These are phyloP conservation scores for Salvator merianae DNA, from an alignment of 2,113 vertebrate genomes.

Conservation along the genomic window DNA sequence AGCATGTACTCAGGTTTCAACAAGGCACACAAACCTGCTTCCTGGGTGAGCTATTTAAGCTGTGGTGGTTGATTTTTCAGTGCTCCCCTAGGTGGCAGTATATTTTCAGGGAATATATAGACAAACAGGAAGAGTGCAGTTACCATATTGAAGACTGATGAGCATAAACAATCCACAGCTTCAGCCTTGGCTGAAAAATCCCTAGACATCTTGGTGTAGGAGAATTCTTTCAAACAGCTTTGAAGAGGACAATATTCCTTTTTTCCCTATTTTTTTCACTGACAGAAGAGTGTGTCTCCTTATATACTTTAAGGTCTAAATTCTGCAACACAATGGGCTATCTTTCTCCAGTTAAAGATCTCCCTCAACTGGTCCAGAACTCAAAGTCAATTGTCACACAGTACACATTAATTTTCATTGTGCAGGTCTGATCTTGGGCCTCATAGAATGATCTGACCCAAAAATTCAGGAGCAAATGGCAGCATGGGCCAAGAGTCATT, in stretches of 20 bases:
- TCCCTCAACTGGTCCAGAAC: no score
- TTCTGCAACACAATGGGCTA: no score
- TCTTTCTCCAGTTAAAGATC: no score
- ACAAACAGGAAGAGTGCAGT: not conserved
- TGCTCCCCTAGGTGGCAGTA: slow-evolving; percentile 50
- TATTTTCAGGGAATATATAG: slow-evolving; percentile 44
- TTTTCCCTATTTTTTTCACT: not conserved
- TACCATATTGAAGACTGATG: not conserved
- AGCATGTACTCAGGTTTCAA: not conserved
- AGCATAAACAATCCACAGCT: not conserved
- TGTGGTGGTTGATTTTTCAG: not conserved
- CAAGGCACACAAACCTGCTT: not conserved
- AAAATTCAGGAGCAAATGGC: no score
- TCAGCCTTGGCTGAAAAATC: not conserved
- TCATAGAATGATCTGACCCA: no score
- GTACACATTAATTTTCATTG: no score
- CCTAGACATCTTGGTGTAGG: not conserved
- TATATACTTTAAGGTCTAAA: no score
- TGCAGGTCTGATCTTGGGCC: no score
- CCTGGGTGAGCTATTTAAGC: not conserved
- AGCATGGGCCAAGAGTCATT: no score
- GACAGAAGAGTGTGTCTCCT: no score
- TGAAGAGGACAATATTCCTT: not conserved
- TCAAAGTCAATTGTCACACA: no score
- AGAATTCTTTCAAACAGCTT: not conserved